Base-by-base conservation (phyloP, 2,888 invertebrate species). In the Sylvicola fuscatus region DNA sequence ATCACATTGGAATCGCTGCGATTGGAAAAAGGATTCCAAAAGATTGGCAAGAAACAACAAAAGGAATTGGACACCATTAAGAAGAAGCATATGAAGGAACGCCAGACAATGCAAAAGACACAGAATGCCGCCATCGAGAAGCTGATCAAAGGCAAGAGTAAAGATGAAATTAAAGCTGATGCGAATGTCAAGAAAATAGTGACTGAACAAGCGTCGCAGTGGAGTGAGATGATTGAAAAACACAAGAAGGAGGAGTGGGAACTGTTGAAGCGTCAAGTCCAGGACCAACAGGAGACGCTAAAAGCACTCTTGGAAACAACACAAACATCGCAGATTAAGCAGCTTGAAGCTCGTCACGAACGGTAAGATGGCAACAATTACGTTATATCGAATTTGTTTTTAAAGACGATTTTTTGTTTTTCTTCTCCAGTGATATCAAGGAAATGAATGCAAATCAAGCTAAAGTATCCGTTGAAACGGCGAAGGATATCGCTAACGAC, bases 391-490 rank as follows among this genome's bases (percentile, higher is more conserved):
- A 5, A 16, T 13, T 10, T 34, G 30, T 16, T 26, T 14, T 14
- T 12, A 11, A 12, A 21, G n/a, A 11, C 33, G 33, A 15, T 34
- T 29, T 21, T 8, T 21, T 21, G 4, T 21, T 21, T 21, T 6
- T 6, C 21, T 21, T 41, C 47, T 49, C 8, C 54, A 81, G 87
- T 43, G 97, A 97, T 52, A 72, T 86, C 50, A 98, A 97, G 56
- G 95, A 97, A 42, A 74, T 98, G 72, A 93, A 92, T 53, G 70
- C 77, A 5, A 72, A 79, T 37, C 98, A 98, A 60, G 92, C 95
- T 3, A 93, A 92, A 63, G 75, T 84, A 48, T 93, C 93, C 34
- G 89, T 98, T 46, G 98, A 98, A 57, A 93, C 95, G 14, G 86
- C 86, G 52, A 87, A 87, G 61, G 89, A 87, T 53, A 92, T 98